Conservation (phyloP, 2,113 vertebrate genomes). For the Paramormyrops kingsleyae region DNA sequence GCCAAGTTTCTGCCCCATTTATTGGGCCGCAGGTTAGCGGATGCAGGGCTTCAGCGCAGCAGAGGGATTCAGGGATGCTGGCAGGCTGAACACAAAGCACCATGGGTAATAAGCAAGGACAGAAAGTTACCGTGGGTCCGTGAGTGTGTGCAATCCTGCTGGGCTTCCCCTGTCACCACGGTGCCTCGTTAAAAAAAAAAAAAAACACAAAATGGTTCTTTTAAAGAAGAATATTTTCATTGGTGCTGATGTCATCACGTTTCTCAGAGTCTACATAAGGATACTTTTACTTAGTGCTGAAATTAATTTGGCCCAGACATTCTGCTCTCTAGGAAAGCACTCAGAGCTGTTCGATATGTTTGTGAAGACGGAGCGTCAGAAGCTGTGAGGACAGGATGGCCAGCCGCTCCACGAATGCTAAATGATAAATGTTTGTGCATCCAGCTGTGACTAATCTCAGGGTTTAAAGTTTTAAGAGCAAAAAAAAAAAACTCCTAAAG, state of each 20-base stretch:
- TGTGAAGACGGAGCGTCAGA: background rate
- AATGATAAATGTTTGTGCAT: background rate
- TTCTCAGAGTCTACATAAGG: background rate
- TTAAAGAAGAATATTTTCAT: background rate
- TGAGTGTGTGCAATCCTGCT: background rate
- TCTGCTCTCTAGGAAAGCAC: background rate
- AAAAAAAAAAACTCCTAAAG: background rate
- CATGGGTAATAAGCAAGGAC: background rate
- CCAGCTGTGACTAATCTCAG: background rate
- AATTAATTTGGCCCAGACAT: background rate
- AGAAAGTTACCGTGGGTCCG: background rate
- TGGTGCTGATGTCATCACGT: background rate
- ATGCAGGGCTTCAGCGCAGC: background rate
- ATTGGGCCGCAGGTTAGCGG: background rate
- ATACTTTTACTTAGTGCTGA: background rate
- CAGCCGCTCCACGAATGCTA: background rate
- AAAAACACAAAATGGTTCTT: background rate
- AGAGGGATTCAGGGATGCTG: background rate
- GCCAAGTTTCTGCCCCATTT: background rate
- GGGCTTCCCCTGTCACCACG: background rate
- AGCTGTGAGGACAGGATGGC: background rate
- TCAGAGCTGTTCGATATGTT: background rate
- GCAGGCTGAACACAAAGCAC: background rate
- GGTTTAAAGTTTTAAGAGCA: background rate
- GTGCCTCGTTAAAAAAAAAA: background rate